Conservation (phyloP, 2,888 invertebrate genomes). For the Thera britannica region DNA sequence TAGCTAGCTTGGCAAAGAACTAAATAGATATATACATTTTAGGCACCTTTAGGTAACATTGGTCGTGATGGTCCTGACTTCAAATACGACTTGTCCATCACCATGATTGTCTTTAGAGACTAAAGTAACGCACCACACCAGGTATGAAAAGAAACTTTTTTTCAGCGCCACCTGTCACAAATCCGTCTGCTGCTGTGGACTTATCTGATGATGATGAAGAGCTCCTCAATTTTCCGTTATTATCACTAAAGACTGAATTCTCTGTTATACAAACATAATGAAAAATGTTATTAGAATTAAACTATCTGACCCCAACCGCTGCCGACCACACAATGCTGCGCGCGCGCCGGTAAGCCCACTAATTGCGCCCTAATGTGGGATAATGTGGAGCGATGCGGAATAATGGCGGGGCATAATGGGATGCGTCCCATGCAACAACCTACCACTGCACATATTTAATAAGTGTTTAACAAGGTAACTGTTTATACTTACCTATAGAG, state of each 20-base stretch:
- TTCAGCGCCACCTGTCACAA: no score
- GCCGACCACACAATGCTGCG: slow-evolving; percentile 21
- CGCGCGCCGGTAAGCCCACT: slow-evolving; percentile 34
- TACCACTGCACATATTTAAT: not conserved
- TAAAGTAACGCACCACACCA: no score
- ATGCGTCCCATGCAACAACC: slow-evolving; percentile 21
- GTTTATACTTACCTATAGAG: not conserved
- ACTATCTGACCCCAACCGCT: slow-evolving; percentile 12
- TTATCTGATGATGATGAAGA: no score
- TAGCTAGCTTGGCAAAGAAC: no score
- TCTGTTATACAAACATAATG: not conserved
- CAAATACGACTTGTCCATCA: no score
- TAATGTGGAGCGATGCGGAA: slow-evolving; percentile 19
- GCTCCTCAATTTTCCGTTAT: no score
- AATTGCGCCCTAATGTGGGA: slow-evolving; percentile 34
- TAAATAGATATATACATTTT: no score
- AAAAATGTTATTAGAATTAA: slow-evolving; percentile 8
- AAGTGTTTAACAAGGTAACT: slow-evolving; percentile 2
- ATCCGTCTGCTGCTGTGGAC: no score
- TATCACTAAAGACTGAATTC: not conserved
- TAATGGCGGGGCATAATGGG: slow-evolving; percentile 22
- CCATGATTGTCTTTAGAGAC: no score
- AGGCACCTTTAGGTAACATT: no score
- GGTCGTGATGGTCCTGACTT: no score
- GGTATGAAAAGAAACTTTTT: no score